Percentiles rank a stretch among this genome's conserved stretches.
Conservation (phyloP, 2,113 vertebrate species). For the human (Homo sapiens) region GRCh38 chr5:17879501-17880000, state of each 20-base stretch:
- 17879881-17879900: not conserved
- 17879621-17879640: not conserved
- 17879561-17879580: not conserved
- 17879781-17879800: not conserved
- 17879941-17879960: not conserved
- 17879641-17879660: not conserved
- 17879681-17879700: not conserved
- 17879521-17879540: not conserved
- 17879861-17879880: not conserved
- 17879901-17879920: not conserved
- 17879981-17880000: not conserved
- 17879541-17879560: not conserved
- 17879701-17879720: not conserved
- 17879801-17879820: not conserved
- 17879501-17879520: not conserved
- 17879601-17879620: not conserved
- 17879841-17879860: not conserved
- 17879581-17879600: not conserved
- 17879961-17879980: not conserved
- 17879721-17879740: not conserved
- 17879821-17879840: not conserved
- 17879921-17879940: not conserved
- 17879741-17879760: not conserved
- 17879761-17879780: not conserved
- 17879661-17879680: not conserved